Base-by-base conservation (phyloP, 2,888 invertebrate species). In the Phoronis australis region DNA sequence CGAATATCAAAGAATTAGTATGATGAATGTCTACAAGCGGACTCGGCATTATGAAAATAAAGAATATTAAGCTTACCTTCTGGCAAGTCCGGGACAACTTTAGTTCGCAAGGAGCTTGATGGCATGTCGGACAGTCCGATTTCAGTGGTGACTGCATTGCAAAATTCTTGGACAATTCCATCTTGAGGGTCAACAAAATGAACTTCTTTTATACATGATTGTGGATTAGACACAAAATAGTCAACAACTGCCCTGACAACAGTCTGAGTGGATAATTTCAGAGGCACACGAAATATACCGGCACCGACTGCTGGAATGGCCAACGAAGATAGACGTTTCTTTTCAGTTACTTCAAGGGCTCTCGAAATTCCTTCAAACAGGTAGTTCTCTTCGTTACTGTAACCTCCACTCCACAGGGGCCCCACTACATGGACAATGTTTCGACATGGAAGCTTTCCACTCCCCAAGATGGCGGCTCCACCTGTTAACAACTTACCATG, bases 261-360 rank as follows among this genome's bases (percentile, higher is more conserved):
- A 31, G 31, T 31, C 31, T 15, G 9, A 15, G 31, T 31, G 15
- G 9, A 12, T 31, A 12, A 12, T 9, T 31, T 15, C 31, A 31
- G 9, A 31, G 63, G 61, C 42, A 52, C 62, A 22, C 58, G 57
- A 48, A 57, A 60, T 12, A 57, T 56, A 5, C 69, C 69, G 6
- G 64, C 55, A 50, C 69, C 62, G 20, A 71, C 51, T 3, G 65
- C 65, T 22, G 71, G 69, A 21, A 69, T 37, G 18, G 64, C 68
- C 27, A 71, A 45, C 2, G 65, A 62, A 4, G 26, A 40, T n/a
- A 55, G 38, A 1, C 43, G 31, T 12, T 51, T 37, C 4, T 50
- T 26, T 9, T 51, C 40, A 18, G 59, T 52, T 3, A 44, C 39
- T 5, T 42, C 27, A 12, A 68, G 37, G 37, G 55, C 53, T 9